phyloP scores from a whole-genome alignment of 2,888 invertebrate species.

The Camptogramma bilineatum region DNA sequence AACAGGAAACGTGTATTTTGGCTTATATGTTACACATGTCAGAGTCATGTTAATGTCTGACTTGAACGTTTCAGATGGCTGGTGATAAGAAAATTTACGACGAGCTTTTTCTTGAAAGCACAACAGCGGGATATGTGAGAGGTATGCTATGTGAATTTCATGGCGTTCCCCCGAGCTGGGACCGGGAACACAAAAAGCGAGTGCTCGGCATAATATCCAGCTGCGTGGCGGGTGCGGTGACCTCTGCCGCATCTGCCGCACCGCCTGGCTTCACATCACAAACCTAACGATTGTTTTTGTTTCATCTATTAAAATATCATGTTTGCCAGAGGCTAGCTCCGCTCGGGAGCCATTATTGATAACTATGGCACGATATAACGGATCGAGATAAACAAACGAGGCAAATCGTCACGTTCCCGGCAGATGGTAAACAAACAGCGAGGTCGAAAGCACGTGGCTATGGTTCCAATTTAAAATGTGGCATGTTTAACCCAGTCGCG shows the following conservation, averaged over 20 bases:
- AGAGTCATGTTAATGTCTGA: constrained; percentile 25
- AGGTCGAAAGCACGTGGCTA: constrained; percentile 39
- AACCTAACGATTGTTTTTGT: constrained; percentile 53
- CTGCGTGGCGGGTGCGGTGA: constrained; percentile 75
- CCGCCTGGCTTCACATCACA: constrained; percentile 62
- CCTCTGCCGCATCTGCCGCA: constrained; percentile 74
- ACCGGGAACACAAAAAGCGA: constrained; percentile 66
- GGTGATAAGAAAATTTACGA: constrained; percentile 25
- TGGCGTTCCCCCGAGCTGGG: constrained; percentile 48
- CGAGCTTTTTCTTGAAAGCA: constrained; percentile 17
- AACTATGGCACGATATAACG: constrained; percentile 26
- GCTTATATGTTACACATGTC: constrained; percentile 52
- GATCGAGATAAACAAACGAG: constrained; percentile 43
- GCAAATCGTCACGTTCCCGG: constrained; percentile 47
- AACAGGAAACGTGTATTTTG: constrained; percentile 53
- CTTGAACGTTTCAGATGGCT: constrained; percentile 30
- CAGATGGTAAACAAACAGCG: constrained; percentile 42
- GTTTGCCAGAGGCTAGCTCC: constrained; percentile 26
- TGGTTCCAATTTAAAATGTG: constrained; percentile 37
- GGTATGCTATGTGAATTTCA: constrained; percentile 50
- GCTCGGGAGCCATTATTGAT: constrained; percentile 34
- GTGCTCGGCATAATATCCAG: constrained; percentile 66
- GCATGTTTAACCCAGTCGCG: constrained; percentile 26
- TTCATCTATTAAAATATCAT: constrained; percentile 33
- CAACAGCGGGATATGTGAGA: constrained; percentile 11